These are phyloP conservation scores for Bryconaethiops microstoma DNA, from an alignment of 2,797 vertebrate genomes.

Conservation along the genomic window DNA sequence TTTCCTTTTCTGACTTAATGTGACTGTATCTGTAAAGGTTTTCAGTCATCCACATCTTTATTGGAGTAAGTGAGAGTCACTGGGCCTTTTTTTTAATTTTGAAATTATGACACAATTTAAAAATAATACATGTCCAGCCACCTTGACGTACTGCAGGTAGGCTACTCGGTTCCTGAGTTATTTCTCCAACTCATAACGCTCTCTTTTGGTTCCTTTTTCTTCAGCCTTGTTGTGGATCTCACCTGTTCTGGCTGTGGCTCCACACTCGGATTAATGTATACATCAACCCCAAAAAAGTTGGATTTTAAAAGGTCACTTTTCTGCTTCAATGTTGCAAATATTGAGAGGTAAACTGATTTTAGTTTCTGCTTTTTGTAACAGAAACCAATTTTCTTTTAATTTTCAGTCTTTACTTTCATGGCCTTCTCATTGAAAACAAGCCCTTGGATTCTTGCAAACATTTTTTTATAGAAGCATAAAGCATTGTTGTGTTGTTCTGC, in stretches of 20 bases:
- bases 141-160: neutral
- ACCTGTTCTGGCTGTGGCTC: conserved; percentile 80
- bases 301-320: conserved; percentile 88
- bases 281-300: conserved; percentile 82
- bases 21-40: neutral
- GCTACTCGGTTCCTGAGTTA: neutral
- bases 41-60: neutral
- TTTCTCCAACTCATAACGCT: neutral
- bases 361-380: neutral
- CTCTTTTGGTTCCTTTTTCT: conserved; percentile 5
- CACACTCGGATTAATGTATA: conserved; percentile 81
- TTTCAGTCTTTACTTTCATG: neutral
- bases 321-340: conserved; percentile 79
- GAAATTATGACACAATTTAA: neutral
- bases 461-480: too few relatives aligned
- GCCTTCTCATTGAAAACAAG: too few relatives aligned
- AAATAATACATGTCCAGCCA: too few relatives aligned
- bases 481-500: too few relatives aligned
- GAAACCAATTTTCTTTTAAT: neutral
- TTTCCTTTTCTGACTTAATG: neutral
- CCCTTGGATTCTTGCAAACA: too few relatives aligned
- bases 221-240: conserved; percentile 81
- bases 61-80: too few relatives aligned
- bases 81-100: neutral
- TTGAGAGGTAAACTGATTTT: conserved; percentile 81